These are phyloP conservation scores for Acrocyrtus sp. DNA, from an alignment of 2,888 invertebrate genomes.

Conservation along the genomic window DNA sequence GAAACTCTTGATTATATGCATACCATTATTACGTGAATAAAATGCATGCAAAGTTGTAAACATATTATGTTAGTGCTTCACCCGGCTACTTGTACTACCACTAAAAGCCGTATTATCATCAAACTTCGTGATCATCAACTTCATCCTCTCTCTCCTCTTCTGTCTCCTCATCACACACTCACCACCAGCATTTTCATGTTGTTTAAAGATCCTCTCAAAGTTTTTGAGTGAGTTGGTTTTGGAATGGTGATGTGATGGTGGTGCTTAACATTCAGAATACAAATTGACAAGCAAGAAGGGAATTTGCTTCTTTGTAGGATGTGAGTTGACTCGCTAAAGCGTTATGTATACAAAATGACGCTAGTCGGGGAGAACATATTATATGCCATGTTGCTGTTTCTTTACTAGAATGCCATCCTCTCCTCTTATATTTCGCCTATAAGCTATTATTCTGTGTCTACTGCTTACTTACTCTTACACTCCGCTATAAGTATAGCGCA, in stretches of 20 bases:
- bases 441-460: no score
- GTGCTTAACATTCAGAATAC: slow-evolving; percentile 38
- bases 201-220: slow-evolving; percentile 33
- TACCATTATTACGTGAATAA: slow-evolving; percentile 21
- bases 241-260: no score
- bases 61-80: slow-evolving; percentile 20
- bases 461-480: no score
- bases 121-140: slow-evolving; percentile 21
- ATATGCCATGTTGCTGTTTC: no score
- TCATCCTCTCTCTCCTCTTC: slow-evolving; percentile 13
- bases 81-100: background rate
- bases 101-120: slow-evolving; percentile 2
- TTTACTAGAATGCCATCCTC: no score
- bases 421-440: no score
- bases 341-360: no score
- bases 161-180: no score
- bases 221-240: slow-evolving; percentile 28
- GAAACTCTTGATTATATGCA: slow-evolving; percentile 43
- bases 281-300: slow-evolving; percentile 40
- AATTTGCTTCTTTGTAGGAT: slow-evolving; percentile 28
- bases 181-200: slow-evolving; percentile 9
- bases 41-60: slow-evolving; percentile 26
- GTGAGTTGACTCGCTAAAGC: no score
- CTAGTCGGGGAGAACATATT: no score
- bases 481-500: no score